Base-by-base conservation (phyloP, 2,113 vertebrate species). In the Passerina amoena region DNA sequence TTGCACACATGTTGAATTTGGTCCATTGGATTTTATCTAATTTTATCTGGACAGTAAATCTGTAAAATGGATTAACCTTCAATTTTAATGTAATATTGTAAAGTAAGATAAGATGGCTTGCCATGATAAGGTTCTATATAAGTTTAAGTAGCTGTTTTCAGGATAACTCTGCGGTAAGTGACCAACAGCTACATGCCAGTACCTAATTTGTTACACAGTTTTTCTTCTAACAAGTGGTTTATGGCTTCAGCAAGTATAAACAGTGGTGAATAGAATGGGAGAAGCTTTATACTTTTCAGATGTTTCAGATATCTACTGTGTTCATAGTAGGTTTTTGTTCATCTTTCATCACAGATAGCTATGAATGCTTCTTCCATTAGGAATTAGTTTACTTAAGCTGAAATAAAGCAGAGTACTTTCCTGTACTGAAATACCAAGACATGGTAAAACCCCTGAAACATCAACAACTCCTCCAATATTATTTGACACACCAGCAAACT, bases 11-110 rank as follows among this genome's bases (percentile, higher is more conserved):
- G 70, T 61, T 88, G 65, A 82, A 73, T 91, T 86, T 93, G 35
- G 22, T 72, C 53, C 35, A 24, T 86, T 73, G 51, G 45, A 96
- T 96, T 93, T 93, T 95, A 79, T 88, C 81, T 84, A 19, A 45
- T 92, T 95, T 86, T 78, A 95, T 86, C 77, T 72, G 50, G 86
- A 76, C 38, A 78, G 37, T 71, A 75, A 79, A 93, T 92, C 86
- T 94, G 40, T 24, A 94, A 91, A 94, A 94, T 61, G 35, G 61
- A 88, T 94, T 92, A 95, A 19, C 48, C 56, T 92, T 88, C 59
- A 94, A 82, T 96, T 97, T 88, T 88, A 95, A 93, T 64, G 28
- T 48, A 96, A 91, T 96, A 88, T 90, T 88, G 27, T 79, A 88
- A 96, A 92, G 63, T 59, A 86, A 37, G 40, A 68, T 96, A 80